Percentiles rank a stretch among this genome's conserved stretches.
Evolutionary conservation across 2,888 invertebrate species (phyloP).

Genomic region (Dasysyrphus tricinctus): DNA sequence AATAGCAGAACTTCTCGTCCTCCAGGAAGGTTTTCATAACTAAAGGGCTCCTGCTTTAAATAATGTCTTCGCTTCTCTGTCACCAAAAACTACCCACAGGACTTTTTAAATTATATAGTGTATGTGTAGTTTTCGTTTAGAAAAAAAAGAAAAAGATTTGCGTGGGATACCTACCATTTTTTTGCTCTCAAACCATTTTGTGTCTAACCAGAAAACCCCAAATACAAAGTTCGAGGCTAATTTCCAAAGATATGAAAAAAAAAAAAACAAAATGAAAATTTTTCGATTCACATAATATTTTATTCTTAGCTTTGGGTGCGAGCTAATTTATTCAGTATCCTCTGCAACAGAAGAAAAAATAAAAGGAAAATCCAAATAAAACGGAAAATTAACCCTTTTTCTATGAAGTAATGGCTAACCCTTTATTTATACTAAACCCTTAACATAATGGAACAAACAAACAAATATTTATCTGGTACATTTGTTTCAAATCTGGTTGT

Average conservation of each 20-base stretch:
- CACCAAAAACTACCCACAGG: constrained; percentile 42
- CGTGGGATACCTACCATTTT: constrained; percentile 20
- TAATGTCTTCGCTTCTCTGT: constrained; percentile 7
- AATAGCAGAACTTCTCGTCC: neutral
- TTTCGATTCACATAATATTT: constrained; percentile 26
- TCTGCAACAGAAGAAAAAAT: neutral
- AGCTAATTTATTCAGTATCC: constrained; percentile 29
- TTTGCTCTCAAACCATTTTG: neutral
- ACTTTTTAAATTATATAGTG: constrained; percentile 44
- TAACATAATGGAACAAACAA: constrained; percentile 33
- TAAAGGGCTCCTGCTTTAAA: constrained; percentile 24
- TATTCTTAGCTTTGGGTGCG: constrained; percentile 24
- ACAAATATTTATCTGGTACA: constrained; percentile 52
- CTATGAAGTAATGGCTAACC: constrained; percentile 22
- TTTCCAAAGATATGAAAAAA: constrained; percentile 15
- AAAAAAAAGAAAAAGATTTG: neutral
- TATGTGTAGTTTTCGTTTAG: constrained; percentile 36
- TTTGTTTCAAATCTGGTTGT: constrained; percentile 61
- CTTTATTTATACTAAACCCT: constrained; percentile 11
- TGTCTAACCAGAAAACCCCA: constrained; percentile 15
- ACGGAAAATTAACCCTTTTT: constrained; percentile 54
- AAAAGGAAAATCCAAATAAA: constrained; percentile 24
- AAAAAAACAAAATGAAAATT: neutral
- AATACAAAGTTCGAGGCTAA: constrained; percentile 16
- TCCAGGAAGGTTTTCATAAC: constrained; percentile 28